Conservation (phyloP, 2,888 invertebrate genomes). For the Eilema griseolum region DNA sequence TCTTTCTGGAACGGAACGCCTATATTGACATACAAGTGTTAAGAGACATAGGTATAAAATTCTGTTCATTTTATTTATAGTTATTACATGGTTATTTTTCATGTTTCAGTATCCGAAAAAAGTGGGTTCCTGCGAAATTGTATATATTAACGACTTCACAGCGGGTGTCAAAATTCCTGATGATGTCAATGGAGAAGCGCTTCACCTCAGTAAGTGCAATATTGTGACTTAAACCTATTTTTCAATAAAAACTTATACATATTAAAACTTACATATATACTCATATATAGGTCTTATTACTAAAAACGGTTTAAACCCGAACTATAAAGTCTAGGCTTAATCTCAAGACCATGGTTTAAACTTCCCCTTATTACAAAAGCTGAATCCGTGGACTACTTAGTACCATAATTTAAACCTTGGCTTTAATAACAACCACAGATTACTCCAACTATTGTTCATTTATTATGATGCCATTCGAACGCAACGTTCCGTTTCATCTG, state of each 20-base stretch:
- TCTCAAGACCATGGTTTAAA: too few species aligned
- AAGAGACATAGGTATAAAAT: background rate
- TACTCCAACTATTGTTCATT: too few species aligned
- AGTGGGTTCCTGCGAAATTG: conserved; percentile 88
- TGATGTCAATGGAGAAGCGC: conserved; percentile 55
- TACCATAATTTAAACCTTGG: too few species aligned
- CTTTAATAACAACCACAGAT: too few species aligned
- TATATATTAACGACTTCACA: conserved; percentile 94
- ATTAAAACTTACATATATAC: background rate
- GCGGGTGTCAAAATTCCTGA: conserved; percentile 87
- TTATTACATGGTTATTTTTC: conserved; percentile 3
- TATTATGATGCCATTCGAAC: too few species aligned
- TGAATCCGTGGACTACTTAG: too few species aligned
- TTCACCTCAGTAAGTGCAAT: conserved; percentile 69
- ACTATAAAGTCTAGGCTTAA: too few species aligned
- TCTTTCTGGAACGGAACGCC: background rate
- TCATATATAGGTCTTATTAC: too few species aligned
- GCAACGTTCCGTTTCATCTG: too few species aligned
- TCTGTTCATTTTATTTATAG: background rate
- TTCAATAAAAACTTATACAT: too few species aligned
- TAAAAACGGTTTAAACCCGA: too few species aligned
- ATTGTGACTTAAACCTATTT: background rate
- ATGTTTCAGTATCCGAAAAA: conserved; percentile 90
- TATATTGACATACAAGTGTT: background rate
- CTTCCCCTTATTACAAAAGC: too few species aligned